A percentile compares a stretch with the other conserved stretches of the same genome.
Conservation (phyloP, 2,113 vertebrate species). For the Podiceps cristatus region DNA sequence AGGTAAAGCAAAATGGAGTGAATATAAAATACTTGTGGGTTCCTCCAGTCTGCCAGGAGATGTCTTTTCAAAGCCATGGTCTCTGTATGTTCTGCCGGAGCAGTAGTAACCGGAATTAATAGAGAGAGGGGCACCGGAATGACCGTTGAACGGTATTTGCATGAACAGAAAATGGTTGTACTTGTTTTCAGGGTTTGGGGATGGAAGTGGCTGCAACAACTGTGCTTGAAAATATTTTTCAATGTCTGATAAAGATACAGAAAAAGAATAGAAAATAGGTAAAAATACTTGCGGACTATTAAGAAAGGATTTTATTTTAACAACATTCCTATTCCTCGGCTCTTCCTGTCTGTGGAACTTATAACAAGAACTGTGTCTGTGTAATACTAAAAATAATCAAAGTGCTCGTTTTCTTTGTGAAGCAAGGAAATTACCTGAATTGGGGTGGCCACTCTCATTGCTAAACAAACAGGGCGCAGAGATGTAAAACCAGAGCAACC, state of each 20-base stretch:
- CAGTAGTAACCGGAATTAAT: fast-evolving
- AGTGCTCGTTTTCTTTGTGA: not conserved
- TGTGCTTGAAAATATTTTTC: not conserved
- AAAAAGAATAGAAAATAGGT: not conserved
- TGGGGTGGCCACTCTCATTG: not conserved
- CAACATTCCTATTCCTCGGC: fast-evolving
- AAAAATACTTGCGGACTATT: not conserved
- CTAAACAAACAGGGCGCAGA: not conserved
- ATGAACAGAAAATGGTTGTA: not conserved
- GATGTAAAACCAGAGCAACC: no score
- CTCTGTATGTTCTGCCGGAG: fast-evolving
- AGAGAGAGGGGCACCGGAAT: not conserved
- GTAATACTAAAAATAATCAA: not conserved
- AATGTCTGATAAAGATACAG: not conserved
- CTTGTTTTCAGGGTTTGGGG: not conserved
- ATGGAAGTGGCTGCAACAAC: not conserved
- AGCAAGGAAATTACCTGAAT: not conserved
- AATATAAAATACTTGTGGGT: not conserved
- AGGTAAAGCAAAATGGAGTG: not conserved
- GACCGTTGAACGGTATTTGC: not conserved
- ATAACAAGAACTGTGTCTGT: fast-evolving
- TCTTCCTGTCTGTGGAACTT: not conserved
- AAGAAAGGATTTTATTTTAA: not conserved
- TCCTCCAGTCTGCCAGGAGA: not conserved
- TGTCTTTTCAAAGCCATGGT: not conserved